phyloP scores from a whole-genome alignment of 2,888 invertebrate species.

The Drosophila histrio region DNA sequence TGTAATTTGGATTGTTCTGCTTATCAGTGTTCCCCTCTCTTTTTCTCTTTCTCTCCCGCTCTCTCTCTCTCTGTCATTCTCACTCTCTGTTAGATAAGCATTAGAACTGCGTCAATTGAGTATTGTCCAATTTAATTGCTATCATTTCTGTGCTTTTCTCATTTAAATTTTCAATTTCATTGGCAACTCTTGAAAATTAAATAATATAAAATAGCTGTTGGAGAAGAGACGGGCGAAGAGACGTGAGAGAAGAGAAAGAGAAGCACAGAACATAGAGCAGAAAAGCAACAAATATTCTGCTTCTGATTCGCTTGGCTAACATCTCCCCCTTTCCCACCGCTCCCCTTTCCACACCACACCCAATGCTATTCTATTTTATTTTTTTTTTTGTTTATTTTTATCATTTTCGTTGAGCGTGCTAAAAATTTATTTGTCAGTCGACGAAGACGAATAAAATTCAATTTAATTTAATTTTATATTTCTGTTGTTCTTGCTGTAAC shows the following conservation, averaged over 20 bases:
- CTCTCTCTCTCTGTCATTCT: not conserved
- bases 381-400: constrained; percentile 68
- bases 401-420: constrained; percentile 68
- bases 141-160: constrained; percentile 10
- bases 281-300: constrained; percentile 4
- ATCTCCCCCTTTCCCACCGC: not conserved
- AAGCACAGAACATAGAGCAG: not conserved
- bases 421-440: constrained; percentile 58
- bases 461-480: constrained; percentile 27
- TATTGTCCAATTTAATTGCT: constrained; percentile 19
- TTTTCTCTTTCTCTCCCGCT: not conserved
- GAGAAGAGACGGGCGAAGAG: not conserved
- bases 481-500: not conserved
- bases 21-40: not conserved
- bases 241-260: not conserved
- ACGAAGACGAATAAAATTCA: constrained; percentile 37
- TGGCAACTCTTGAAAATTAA: constrained; percentile 30
- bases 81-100: constrained; percentile 12
- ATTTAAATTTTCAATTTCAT: constrained; percentile 39
- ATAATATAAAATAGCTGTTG: constrained; percentile 12
- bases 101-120: constrained; percentile 24
- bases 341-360: not conserved
- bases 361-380: constrained; percentile 25
- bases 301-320: constrained; percentile 18
- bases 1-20: constrained; percentile 3